phyloP scores from a whole-genome alignment of 2,113 vertebrate species.

The Vidua macroura region DNA sequence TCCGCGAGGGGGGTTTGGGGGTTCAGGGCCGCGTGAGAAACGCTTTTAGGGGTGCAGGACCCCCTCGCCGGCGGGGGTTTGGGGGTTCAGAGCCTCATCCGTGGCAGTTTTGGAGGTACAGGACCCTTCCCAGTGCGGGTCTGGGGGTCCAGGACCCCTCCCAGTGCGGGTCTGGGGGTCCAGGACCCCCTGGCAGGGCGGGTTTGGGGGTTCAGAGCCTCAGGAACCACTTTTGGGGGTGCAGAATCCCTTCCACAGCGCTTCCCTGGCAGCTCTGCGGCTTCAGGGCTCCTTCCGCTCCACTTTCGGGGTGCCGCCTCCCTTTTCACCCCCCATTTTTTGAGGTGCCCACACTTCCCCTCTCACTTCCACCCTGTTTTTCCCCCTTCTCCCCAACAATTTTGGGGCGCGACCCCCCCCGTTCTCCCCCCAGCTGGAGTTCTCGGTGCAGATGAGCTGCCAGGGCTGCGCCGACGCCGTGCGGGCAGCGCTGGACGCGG shows the following conservation, averaged over 20 bases:
- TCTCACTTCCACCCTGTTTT: background rate
- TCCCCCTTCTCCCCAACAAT: rapidly evolving
- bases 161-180: too few species aligned
- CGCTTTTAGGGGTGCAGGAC: too few species aligned
- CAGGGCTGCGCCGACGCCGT: background rate
- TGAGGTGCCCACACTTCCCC: too few species aligned
- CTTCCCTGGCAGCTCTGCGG: too few species aligned
- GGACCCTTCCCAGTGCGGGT: too few species aligned
- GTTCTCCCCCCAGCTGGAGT: background rate
- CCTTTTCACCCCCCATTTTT: background rate
- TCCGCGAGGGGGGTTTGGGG: too few species aligned
- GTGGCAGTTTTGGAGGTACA: background rate
- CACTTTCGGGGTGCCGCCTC: background rate
- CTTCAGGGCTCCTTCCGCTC: background rate
- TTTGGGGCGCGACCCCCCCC: background rate
- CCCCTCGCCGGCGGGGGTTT: too few species aligned
- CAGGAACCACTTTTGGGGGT: background rate
- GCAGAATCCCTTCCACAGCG: too few species aligned
- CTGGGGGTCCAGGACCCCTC: too few species aligned
- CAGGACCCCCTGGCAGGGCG: background rate
- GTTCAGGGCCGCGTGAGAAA: too few species aligned
- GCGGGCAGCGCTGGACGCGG: background rate
- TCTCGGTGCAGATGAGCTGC: background rate
- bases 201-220: background rate
- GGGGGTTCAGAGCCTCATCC: rapidly evolving